A percentile compares a stretch with the other conserved stretches of the same genome.
Evolutionary conservation across 1,140 invertebrate genomes (phyloP).

Genomic region (Plutomurus gul): DNA sequence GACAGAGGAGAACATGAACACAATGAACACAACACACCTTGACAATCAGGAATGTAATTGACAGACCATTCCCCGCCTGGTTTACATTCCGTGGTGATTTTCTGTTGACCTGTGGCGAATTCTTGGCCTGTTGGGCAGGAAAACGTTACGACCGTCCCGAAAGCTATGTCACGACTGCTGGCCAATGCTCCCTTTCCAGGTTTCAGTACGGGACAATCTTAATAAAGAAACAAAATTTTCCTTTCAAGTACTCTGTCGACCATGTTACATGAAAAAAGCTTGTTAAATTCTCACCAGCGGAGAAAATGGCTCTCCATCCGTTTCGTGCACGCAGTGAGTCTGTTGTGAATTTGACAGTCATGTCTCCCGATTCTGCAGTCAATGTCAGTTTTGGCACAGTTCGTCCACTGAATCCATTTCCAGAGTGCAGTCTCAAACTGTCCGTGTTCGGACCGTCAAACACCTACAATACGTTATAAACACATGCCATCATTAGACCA

Average conservation of each 20-base stretch:
- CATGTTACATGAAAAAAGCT: background rate
- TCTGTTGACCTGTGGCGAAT: constrained; percentile 85
- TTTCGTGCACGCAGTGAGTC: constrained; percentile 81
- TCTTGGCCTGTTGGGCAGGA: constrained; percentile 92
- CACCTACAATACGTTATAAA: constrained; percentile 61
- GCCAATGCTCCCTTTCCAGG: constrained; percentile 84
- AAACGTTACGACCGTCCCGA: constrained; percentile 86
- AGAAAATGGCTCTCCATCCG: constrained; percentile 90
- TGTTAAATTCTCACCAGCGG: constrained; percentile 69
- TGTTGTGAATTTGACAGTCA: constrained; percentile 83
- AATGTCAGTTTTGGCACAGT: constrained; percentile 82
- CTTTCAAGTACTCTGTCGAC: background rate
- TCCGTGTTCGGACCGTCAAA: constrained; percentile 85
- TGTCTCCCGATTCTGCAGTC: constrained; percentile 89
- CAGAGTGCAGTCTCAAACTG: constrained; percentile 83
- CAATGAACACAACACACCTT: constrained; percentile 64
- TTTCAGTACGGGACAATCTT: constrained; percentile 83
- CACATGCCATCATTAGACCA: constrained; percentile 6
- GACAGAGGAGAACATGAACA: background rate
- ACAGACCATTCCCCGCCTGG: constrained; percentile 92
- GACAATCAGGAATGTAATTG: constrained; percentile 90
- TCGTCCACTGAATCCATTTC: constrained; percentile 81
- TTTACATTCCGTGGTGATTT: constrained; percentile 81
- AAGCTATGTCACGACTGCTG: constrained; percentile 87
- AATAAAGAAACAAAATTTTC: background rate